Evolutionary conservation across 1,140 invertebrate species (phyloP), one percentile per base, ranked within the genome.

Genomic region (Drosophila insularis): DNA sequence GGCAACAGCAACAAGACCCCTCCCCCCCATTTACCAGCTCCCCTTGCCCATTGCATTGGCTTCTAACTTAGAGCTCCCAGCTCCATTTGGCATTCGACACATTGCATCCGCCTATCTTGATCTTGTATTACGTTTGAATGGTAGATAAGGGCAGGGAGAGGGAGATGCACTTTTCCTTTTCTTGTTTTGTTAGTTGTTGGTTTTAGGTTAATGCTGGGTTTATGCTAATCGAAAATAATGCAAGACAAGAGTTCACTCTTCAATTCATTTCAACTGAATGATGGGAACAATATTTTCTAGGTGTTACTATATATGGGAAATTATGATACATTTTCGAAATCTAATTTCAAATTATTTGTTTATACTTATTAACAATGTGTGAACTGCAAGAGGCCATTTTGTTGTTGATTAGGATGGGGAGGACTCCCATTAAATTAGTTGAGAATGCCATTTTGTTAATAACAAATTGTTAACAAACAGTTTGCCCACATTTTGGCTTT

Each of bases 61-160:
- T 27, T 27, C 27, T 27, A 27, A 5, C 27, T 27, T 0, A 3
- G 5, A 27, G 27, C 27, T 27, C 27, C 23, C 21, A 35, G 21
- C 27, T 35, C 27, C 54, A 19, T 31, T 54, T 62, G 13, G 43
- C 43, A 43, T 72, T 68, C 63, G 55, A 58, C 55, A 58, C n/a
- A 31, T 35, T 73, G 19, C 56, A 64, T 61, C 50, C 37, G 63
- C 53, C 50, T 85, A 85, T 85, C 81, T 85, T 85, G 81, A 85
- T 85, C 81, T 85, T 80, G 67, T 73, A 53, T 68, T 69, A 55
- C 63, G 72, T 66, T 67, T 64, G 58, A 73, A 77, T 82, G 78
- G 75, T 27, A 65, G 11, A 14, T 37, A 14, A n/a, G 7, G 10
- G 14, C 8, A 19, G 7, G 5, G 21, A 23, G 21, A 58, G 43